Evolutionary conservation across 2,888 invertebrate species (phyloP), one percentile per base, ranked within the genome.

Genomic region (Clostera curtula): DNA sequence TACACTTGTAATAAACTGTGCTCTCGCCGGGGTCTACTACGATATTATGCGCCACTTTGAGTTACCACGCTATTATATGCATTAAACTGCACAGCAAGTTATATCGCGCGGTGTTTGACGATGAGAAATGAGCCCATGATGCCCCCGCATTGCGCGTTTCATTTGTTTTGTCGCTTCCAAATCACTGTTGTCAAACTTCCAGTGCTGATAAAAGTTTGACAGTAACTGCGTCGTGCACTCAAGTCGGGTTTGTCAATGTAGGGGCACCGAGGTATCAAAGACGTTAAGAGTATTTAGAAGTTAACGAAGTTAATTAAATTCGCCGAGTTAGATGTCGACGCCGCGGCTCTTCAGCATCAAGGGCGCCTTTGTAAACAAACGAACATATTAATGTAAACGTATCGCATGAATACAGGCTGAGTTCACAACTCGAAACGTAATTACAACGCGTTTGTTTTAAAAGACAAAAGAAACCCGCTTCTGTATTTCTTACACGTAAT

Each of bases 221-320:
- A 74, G 66, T 54, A 48, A 56, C 71, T 76, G n/a, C n/a, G 75
- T 79, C 79, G 64, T 58, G 55, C 67, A 58, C 65, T 49, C 56
- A 41, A 48, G 49, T 57, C 64, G 59, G 65, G 70, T 71, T 71
- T 75, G 71, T 71, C 74, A 75, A 74, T 76, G 74, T 60, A 66
- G 70, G 67, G 69, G 70, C 58, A 63, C 62, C 49, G 69, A 71
- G 67, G 71, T 80, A 80, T 77, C 79, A 76, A 76, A 82, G 77
- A 80, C 73, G 77, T 76, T 76, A 79, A 79, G 82, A 80, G 79
- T 80, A 73, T 83, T 82, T 80, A 74, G 77, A 77, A 83, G 76
- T 80, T 82, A 77, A 75, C 74, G 73, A 80, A 80, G 76, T 82
- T 83, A 83, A 83, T 83, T 83, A 82, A 82, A 83, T 80, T 79